Percentiles rank a stretch among this genome's conserved stretches.
These are phyloP conservation scores for Protonemura montana DNA, from an alignment of 2,888 invertebrate species.

Conservation along the genomic window DNA sequence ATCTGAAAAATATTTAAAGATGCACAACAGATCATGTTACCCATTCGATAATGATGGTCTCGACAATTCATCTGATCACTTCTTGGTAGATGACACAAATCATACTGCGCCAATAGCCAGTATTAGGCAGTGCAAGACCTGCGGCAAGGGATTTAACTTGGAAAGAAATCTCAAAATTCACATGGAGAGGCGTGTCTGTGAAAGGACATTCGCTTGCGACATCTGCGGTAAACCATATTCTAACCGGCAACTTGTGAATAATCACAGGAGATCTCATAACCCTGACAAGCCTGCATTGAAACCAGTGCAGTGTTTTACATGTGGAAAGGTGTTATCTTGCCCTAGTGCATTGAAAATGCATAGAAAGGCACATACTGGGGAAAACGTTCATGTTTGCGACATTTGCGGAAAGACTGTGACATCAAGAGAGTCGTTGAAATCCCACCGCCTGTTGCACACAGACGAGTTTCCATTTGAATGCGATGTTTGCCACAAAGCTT, in stretches of 20 bases:
- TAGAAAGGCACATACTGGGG: slow-evolving; percentile 24
- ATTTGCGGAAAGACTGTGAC: slow-evolving; percentile 46
- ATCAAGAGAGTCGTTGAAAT: slow-evolving; percentile 58
- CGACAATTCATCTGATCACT: slow-evolving; percentile 57
- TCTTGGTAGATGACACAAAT: slow-evolving; percentile 55
- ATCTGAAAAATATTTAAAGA: not conserved
- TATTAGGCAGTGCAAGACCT: not conserved
- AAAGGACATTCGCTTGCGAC: slow-evolving; percentile 35
- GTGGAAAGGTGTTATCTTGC: slow-evolving; percentile 41
- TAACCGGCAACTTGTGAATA: not conserved
- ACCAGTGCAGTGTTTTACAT: slow-evolving; percentile 45
- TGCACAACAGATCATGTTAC: not conserved
- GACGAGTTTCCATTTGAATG: slow-evolving; percentile 59
- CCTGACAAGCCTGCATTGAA: not conserved
- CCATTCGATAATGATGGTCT: slow-evolving; percentile 49
- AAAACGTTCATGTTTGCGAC: slow-evolving; percentile 47
- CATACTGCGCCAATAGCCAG: slow-evolving; percentile 49
- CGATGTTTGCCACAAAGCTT: slow-evolving; percentile 58
- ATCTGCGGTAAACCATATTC: slow-evolving; percentile 39
- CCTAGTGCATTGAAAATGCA: slow-evolving; percentile 20
- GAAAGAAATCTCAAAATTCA: slow-evolving; percentile 33
- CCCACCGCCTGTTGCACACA: slow-evolving; percentile 59
- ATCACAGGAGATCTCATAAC: slow-evolving; percentile 18
- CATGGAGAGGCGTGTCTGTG: slow-evolving; percentile 19
- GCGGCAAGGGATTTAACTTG: slow-evolving; percentile 49